These are phyloP conservation scores for Heterotilapia buettikoferi DNA, from an alignment of 2,113 vertebrate genomes.

Conservation along the genomic window DNA sequence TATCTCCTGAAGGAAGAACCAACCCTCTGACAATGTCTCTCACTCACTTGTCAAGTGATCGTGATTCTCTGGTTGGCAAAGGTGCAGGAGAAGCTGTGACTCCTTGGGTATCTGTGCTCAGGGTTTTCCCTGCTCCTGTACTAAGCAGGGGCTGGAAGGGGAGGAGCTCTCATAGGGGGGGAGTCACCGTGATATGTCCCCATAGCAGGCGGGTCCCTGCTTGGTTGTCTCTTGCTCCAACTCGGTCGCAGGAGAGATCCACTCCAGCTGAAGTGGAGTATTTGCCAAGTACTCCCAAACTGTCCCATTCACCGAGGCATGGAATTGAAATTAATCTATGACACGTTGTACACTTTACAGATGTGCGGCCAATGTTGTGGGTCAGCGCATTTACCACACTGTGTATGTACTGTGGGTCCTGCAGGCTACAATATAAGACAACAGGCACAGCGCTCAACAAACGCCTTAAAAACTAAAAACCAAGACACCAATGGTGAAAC, in stretches of 20 bases:
- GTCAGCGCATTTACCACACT: slow-evolving; percentile 28
- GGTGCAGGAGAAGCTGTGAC: slow-evolving; percentile 46
- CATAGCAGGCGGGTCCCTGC: slow-evolving; percentile 19
- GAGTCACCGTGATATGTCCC: slow-evolving; percentile 32
- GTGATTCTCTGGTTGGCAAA: slow-evolving; percentile 52
- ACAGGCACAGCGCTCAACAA: slow-evolving; percentile 72
- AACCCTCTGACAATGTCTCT: slow-evolving; percentile 42
- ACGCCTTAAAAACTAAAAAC: slow-evolving; percentile 69
- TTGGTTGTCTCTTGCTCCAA: background rate
- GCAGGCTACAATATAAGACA: slow-evolving; percentile 71
- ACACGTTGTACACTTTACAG: slow-evolving; percentile 57
- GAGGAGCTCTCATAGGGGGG: slow-evolving; percentile 16
- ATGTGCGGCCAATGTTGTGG: slow-evolving; percentile 47
- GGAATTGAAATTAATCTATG: slow-evolving; percentile 48
- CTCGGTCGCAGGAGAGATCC: background rate
- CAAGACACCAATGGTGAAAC: slow-evolving; percentile 79
- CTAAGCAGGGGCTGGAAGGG: slow-evolving; percentile 21
- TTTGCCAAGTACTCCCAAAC: slow-evolving; percentile 3
- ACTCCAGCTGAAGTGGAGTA: slow-evolving; percentile 7
- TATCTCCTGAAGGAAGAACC: slow-evolving; percentile 48
- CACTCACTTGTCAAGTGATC: slow-evolving; percentile 33
- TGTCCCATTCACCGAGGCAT: slow-evolving; percentile 42
- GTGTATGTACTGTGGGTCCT: slow-evolving; percentile 47
- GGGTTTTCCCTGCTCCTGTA: slow-evolving; percentile 31
- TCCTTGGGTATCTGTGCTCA: slow-evolving; percentile 53